A percentile compares a stretch with the other conserved stretches of the same genome.
These are phyloP conservation scores for Triplophysa siluroides DNA, from an alignment of 2,113 vertebrate genomes.

Conservation along the genomic window DNA sequence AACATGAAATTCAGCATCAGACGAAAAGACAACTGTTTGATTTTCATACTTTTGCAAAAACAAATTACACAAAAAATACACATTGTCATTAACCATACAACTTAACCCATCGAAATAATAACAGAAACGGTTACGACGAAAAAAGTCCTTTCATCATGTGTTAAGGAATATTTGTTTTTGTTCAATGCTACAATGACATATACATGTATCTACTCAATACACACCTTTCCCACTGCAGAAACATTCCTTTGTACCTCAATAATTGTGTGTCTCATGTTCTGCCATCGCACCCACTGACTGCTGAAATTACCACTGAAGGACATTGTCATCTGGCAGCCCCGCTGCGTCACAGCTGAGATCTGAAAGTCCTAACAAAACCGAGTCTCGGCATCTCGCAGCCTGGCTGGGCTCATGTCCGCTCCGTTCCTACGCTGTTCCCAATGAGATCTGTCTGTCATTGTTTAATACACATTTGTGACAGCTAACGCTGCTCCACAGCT, in stretches of 20 bases:
- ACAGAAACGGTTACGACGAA: too few relatives aligned
- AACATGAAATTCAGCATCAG: too few relatives aligned
- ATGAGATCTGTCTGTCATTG: constrained; percentile 29
- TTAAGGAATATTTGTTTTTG: background rate
- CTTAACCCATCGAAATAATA: too few relatives aligned
- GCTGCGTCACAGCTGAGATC: background rate
- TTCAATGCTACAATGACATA: constrained; percentile 18
- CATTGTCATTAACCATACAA: too few relatives aligned
- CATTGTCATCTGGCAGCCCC: constrained; percentile 52
- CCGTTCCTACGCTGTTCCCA: background rate
- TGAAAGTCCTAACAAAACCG: constrained; percentile 15
- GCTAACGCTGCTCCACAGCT: constrained; percentile 36
- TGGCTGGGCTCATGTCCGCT: constrained; percentile 7
- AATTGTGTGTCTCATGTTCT: constrained; percentile 65
- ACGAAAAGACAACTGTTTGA: background rate
- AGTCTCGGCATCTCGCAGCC: constrained; percentile 40
- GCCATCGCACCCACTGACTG: constrained; percentile 66
- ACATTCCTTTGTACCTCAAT: constrained; percentile 56
- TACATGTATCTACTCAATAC: constrained; percentile 45
- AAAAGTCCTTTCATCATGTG: too few relatives aligned
- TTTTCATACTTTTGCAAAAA: background rate
- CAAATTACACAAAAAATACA: too few relatives aligned
- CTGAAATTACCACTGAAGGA: constrained; percentile 67
- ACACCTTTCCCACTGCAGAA: constrained; percentile 50
- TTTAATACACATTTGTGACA: constrained; percentile 44